Conservation (phyloP, 2,113 vertebrate genomes). For the Atractosteus spatula region DNA sequence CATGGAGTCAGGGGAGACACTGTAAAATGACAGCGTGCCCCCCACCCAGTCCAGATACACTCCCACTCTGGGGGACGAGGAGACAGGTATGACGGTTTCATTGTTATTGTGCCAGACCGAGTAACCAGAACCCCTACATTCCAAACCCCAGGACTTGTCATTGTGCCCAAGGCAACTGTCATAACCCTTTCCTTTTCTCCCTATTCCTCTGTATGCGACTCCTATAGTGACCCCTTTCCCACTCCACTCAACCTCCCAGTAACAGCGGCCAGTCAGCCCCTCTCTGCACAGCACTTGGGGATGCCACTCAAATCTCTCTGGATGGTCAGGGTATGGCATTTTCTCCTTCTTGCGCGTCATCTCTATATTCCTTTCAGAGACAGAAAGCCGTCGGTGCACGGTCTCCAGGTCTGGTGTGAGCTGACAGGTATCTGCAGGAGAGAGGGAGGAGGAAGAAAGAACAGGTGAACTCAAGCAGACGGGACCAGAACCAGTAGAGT, state of each 20-base stretch:
- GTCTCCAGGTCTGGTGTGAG: not conserved
- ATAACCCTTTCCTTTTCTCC: too few species aligned
- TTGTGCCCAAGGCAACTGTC: too few species aligned
- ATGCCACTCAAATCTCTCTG: not conserved
- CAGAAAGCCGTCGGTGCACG: not conserved
- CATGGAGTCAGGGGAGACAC: too few species aligned
- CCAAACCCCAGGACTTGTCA: too few species aligned
- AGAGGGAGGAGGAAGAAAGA: not conserved
- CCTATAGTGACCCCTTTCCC: not conserved
- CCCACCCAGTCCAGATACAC: too few species aligned
- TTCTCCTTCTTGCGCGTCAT: not conserved
- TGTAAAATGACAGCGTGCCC: too few species aligned
- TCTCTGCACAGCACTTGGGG: not conserved
- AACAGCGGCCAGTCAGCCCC: not conserved
- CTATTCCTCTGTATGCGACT: not conserved
- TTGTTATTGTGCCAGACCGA: too few species aligned
- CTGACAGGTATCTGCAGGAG: not conserved
- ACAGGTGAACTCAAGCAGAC: not conserved
- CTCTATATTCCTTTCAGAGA: not conserved
- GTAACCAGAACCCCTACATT: too few species aligned
- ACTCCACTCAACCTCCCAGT: constrained; percentile 6
- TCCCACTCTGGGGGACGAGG: too few species aligned
- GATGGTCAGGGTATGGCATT: not conserved
- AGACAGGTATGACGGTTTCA: too few species aligned
- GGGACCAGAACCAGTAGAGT: too few species aligned